phyloP scores from a whole-genome alignment of 92 coral and sea anemone species.

The Umimayanthus chanpuru region DNA sequence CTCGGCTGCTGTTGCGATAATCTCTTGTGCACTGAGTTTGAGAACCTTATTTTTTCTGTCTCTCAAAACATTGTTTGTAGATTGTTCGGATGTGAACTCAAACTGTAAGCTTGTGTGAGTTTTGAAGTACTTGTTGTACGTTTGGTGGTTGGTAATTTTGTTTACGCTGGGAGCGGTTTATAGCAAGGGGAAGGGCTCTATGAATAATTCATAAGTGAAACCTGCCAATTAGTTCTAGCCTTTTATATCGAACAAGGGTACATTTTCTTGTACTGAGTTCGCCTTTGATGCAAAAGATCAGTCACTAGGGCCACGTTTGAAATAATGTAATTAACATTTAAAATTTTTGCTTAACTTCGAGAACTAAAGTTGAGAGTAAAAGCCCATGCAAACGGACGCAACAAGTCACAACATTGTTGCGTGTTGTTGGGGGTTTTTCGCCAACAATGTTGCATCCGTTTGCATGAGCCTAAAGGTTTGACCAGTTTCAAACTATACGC shows the following conservation, averaged over 20 bases:
- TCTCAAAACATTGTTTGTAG: neutral
- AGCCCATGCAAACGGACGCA: too few species aligned
- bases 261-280: neutral
- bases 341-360: neutral
- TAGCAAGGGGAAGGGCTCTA: neutral
- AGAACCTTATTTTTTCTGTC: neutral
- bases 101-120: neutral
- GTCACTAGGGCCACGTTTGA: neutral
- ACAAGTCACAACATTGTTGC: too few species aligned
- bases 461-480: too few species aligned
- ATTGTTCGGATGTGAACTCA: neutral
- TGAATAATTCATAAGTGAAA: constrained; percentile 1
- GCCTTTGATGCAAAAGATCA: neutral
- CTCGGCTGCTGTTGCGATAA: neutral
- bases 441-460: too few species aligned
- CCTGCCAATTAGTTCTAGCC: too few species aligned
- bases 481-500: too few species aligned
- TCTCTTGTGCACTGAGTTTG: neutral
- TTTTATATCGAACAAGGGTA: neutral
- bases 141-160: neutral
- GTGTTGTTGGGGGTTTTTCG: too few species aligned
- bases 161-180: neutral
- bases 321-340: neutral
- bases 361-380: neutral
- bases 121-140: neutral